These are phyloP conservation scores for Paedocypris sp. DNA, from an alignment of 2,113 vertebrate species.

Conservation along the genomic window DNA sequence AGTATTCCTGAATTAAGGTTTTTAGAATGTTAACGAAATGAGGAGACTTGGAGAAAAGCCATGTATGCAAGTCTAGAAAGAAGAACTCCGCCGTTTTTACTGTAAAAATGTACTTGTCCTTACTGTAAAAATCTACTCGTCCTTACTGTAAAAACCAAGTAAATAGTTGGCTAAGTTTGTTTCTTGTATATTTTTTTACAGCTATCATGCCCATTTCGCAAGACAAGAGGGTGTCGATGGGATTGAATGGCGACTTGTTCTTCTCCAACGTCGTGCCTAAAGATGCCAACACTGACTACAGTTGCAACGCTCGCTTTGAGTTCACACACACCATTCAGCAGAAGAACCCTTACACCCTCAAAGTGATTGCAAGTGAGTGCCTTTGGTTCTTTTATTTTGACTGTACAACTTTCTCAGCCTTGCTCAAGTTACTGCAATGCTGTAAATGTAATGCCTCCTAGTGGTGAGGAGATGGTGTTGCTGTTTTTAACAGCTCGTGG, in stretches of 20 bases:
- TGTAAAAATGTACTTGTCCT: too few relatives aligned
- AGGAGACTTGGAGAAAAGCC: too few relatives aligned
- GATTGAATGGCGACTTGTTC: slow-evolving; percentile 88
- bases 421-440: neutral
- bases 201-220: slow-evolving; percentile 80
- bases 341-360: slow-evolving; percentile 90
- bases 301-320: slow-evolving; percentile 89
- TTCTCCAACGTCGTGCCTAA: slow-evolving; percentile 86
- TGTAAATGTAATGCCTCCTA: slow-evolving; percentile 30
- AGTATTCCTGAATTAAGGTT: too few relatives aligned
- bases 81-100: too few relatives aligned
- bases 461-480: slow-evolving; percentile 21
- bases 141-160: too few relatives aligned
- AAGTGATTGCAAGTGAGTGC: slow-evolving; percentile 86
- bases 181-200: slow-evolving; percentile 29
- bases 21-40: too few relatives aligned
- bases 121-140: too few relatives aligned
- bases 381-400: neutral
- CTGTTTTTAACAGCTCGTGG: neutral
- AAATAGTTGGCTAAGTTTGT: neutral
- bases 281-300: slow-evolving; percentile 83
- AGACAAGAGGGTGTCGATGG: slow-evolving; percentile 86
- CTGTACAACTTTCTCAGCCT: too few relatives aligned
- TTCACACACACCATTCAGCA: slow-evolving; percentile 98
- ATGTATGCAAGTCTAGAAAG: too few relatives aligned